Evolutionary conservation across 2,797 vertebrate genomes (phyloP).

Genomic region (Acanthopagrus latus): DNA sequence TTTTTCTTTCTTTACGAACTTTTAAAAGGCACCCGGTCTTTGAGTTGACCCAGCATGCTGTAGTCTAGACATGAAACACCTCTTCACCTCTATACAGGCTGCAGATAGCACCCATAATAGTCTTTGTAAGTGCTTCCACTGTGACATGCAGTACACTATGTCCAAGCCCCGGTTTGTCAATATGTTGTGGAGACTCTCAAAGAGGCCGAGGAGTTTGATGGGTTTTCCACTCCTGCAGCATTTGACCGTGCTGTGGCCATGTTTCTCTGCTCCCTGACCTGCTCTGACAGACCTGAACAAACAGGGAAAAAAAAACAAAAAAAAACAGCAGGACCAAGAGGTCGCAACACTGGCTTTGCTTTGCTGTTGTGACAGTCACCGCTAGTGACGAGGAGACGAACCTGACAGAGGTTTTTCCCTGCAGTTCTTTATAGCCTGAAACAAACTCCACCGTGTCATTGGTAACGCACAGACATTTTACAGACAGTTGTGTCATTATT

Average conservation of each 20-base stretch:
- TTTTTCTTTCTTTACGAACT: background rate
- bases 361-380: conserved; percentile 46
- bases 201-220: conserved; percentile 42
- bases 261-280: conserved; percentile 44
- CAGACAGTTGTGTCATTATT: background rate
- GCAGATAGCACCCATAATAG: conserved; percentile 9
- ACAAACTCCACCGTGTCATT: background rate
- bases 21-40: conserved; percentile 8
- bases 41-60: background rate
- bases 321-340: conserved; percentile 35
- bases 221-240: conserved; percentile 37
- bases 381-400: conserved; percentile 28
- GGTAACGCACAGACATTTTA: background rate
- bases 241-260: conserved; percentile 28
- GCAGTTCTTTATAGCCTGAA: conserved; percentile 11
- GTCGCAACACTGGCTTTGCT: conserved; percentile 47
- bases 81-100: background rate
- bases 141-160: conserved; percentile 19
- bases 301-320: conserved; percentile 25
- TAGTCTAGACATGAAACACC: conserved; percentile 24
- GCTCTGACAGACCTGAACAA: conserved; percentile 36
- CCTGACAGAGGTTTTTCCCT: background rate
- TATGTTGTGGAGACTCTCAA: conserved; percentile 32
- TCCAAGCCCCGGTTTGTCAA: conserved; percentile 15
- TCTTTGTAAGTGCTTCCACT: conserved; percentile 35